Evolutionary conservation across 1,140 invertebrate species (phyloP), one percentile per base, ranked within the genome.

Genomic region (Homalodisca vitripennis): DNA sequence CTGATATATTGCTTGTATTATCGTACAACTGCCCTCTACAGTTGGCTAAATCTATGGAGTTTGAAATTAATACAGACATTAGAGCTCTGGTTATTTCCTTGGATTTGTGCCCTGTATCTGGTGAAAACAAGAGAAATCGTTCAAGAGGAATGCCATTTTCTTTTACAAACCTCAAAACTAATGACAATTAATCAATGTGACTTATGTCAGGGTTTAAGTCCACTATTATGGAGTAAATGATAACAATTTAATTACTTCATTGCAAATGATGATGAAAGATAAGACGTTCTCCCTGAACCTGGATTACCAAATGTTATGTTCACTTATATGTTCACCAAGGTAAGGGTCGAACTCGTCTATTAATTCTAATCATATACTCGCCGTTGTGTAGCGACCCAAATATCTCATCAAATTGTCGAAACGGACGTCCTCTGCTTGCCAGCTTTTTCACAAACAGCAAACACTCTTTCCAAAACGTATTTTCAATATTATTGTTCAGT

Each of bases 161-260:
- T 3, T 63, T 14, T 17, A 86, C 63, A 67, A 73, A 78, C 67
- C 74, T 41, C 69, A 75, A 62, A 13, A 76, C 66, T 31, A 76
- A 68, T 47, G 75, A 75, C n/a, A 81, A 70, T 69, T 81, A 76
- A 72, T 81, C 78, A 0, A 73, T 71, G 55, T 79, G 73, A 14
- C 73, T 68, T 62, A 79, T 72, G 73, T 81, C 77, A 41, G 41
- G 78, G 76, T 77, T 79, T 2, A 76, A 80, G 75, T 80, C 78
- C n/a, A 80, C 71, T 55, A 76, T 77, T 57, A 79, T 73, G 46
- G 75, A 75, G 72, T 75, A 82, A 73, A 71, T 10, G 34, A 41
- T 41, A 41, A 41, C 63, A 79, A 63, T 0, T 68, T 22, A 73
- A 80, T 76, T 41, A 81, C 70, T 69, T 80, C 75, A 65, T 78